phyloP scores from a whole-genome alignment of 2,113 vertebrate genomes.

The Rhipidura dahli region DNA sequence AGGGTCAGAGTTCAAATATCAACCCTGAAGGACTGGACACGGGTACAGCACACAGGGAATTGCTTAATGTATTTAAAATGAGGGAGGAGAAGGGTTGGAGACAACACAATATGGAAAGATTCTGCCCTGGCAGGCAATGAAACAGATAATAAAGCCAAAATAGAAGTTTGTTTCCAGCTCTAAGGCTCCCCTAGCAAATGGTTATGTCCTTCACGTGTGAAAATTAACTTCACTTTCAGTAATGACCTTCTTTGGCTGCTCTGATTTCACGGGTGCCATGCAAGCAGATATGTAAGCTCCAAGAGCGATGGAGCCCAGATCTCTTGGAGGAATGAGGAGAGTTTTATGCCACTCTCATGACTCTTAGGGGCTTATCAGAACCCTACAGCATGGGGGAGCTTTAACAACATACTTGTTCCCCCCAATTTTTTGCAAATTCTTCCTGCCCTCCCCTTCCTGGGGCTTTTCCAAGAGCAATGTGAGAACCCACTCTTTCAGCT shows the following conservation, averaged over 20 bases:
- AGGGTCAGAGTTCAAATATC: background rate
- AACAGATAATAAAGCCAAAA: slow-evolving; percentile 42
- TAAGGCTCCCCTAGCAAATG: slow-evolving; percentile 11
- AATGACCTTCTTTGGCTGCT: background rate
- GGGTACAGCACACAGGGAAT: background rate
- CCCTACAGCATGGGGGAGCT: background rate
- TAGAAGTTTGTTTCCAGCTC: background rate
- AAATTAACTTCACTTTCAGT: background rate
- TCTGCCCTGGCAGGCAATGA: slow-evolving; percentile 20
- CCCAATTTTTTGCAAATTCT: background rate
- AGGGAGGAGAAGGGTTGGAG: background rate
- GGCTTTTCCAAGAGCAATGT: background rate
- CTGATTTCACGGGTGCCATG: background rate
- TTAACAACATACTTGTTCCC: background rate
- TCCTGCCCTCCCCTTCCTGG: background rate
- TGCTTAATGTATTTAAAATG: slow-evolving; percentile 9
- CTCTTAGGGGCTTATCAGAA: background rate
- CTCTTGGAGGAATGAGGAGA: background rate
- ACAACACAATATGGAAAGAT: slow-evolving; percentile 42
- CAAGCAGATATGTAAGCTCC: too few relatives aligned
- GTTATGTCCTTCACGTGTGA: slow-evolving; percentile 18
- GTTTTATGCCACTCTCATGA: background rate
- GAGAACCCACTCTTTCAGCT: background rate
- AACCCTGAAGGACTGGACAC: background rate
- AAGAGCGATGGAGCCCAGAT: background rate